These are phyloP conservation scores for Tipula vernalis DNA, from an alignment of 2,888 invertebrate genomes.

Conservation along the genomic window DNA sequence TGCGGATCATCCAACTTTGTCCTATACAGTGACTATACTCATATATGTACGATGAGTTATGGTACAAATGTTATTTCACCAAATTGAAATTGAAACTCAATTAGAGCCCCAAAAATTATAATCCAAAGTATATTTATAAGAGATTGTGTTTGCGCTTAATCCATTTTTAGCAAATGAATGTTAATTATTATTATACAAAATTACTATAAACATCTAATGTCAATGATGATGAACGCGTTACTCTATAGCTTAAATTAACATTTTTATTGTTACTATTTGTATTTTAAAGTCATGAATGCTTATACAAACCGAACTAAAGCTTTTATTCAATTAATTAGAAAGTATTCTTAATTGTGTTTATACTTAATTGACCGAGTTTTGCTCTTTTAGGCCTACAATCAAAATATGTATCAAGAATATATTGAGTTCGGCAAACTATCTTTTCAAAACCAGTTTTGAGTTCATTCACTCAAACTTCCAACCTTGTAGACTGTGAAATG, in stretches of 20 bases:
- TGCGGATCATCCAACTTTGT: background rate
- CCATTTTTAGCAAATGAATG: background rate
- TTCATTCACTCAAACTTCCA: no score
- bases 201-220: background rate
- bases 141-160: background rate
- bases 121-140: background rate
- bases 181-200: background rate
- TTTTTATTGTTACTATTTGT: no score
- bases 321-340: no score
- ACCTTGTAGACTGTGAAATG: no score
- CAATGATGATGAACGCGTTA: background rate
- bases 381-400: no score
- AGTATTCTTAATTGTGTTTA: no score
- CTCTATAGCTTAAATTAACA: background rate
- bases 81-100: background rate
- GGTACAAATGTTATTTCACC: background rate
- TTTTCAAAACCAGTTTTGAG: no score
- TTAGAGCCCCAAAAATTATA: background rate
- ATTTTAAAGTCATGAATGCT: no score
- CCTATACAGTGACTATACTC: background rate
- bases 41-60: background rate
- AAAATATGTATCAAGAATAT: no score
- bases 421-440: no score
- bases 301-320: no score
- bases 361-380: no score